Conservation (phyloP, 2,113 vertebrate genomes). For the Furnarius figulus region DNA sequence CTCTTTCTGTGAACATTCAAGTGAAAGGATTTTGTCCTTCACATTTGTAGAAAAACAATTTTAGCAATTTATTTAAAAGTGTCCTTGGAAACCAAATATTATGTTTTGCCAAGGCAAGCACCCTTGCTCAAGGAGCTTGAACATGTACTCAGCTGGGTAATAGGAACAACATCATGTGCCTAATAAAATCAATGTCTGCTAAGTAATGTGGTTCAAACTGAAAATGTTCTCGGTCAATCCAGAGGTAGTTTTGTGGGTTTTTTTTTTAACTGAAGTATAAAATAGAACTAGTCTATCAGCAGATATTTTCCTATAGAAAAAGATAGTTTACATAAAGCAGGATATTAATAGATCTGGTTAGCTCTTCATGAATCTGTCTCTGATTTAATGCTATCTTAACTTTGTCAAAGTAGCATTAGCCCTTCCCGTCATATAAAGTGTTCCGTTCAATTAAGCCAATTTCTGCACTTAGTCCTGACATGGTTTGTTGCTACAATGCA, state of each 20-base stretch:
- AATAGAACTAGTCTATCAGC: not conserved
- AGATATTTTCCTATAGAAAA: not conserved
- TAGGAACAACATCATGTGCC: not conserved
- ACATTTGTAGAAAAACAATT: not conserved
- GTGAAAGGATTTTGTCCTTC: not conserved
- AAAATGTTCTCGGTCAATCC: not conserved
- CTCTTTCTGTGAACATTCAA: not conserved
- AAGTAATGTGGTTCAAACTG: slow-evolving; percentile 40
- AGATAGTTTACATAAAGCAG: not conserved
- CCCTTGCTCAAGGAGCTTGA: slow-evolving; percentile 32
- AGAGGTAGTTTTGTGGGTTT: not conserved
- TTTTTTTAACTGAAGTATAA: not conserved
- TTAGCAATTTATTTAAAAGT: slow-evolving; percentile 24
- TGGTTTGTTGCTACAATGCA: not conserved
- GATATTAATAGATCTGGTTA: not conserved
- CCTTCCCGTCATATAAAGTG: not conserved
- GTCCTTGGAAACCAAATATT: slow-evolving; percentile 7
- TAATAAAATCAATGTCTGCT: slow-evolving; percentile 52
- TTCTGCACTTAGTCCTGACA: not conserved
- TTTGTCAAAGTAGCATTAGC: not conserved
- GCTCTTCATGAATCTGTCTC: not conserved
- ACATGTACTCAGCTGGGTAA: slow-evolving; percentile 44
- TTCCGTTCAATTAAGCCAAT: not conserved
- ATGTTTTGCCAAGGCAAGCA: slow-evolving; percentile 6
- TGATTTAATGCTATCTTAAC: not conserved